Evolutionary conservation across 2,113 vertebrate genomes (phyloP), one percentile per base, ranked within the genome.

Genomic region (Acanthochromis polyacanthus): DNA sequence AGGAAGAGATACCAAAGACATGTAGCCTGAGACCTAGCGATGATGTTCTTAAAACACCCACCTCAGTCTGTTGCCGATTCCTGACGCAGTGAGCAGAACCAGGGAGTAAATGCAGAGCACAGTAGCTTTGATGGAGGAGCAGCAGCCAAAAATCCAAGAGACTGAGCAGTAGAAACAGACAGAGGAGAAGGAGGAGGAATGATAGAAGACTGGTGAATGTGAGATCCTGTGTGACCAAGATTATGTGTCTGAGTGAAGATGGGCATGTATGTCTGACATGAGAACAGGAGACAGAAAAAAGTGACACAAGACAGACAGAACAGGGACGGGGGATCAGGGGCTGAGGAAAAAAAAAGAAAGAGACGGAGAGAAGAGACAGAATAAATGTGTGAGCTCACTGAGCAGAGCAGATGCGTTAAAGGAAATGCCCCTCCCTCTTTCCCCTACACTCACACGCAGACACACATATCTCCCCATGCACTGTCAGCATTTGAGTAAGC

Each of bases 371-470:
- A 80, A 57, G 67, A 55, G 80, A 64, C 71, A 50, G 80, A 83
- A 90, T 71, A 88, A 89, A 91, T 84, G 78, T 85, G 87, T 25
- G 78, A 89, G 85, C 85, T 80, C 86, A 84, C 81, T 72, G 89
- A 90, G 83, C 80, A 89, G 90, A 93, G 83, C 80, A 89, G 90
- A 93, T 88, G 91, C 69, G 84, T 93, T 92, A 93, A 93, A 92
- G 85, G 85, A 92, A 91, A 85, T 30, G 83, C 85, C 84, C 92
- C 90, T 91, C 90, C 83, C 82, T 87, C 86, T 62, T 74, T 75
- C 36, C 67, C 32, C 22, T 40, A 66, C 64, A 66, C 28, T 40
- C 12, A 75, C 67, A 59, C 71, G 76, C 71, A 66, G 63, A 72
- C 67, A 59, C 48, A 69, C 78, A 64, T 73, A 71, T 52, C 56